Conservation (phyloP, 2,888 invertebrate species). For the Archaeoteleia sp. region DNA sequence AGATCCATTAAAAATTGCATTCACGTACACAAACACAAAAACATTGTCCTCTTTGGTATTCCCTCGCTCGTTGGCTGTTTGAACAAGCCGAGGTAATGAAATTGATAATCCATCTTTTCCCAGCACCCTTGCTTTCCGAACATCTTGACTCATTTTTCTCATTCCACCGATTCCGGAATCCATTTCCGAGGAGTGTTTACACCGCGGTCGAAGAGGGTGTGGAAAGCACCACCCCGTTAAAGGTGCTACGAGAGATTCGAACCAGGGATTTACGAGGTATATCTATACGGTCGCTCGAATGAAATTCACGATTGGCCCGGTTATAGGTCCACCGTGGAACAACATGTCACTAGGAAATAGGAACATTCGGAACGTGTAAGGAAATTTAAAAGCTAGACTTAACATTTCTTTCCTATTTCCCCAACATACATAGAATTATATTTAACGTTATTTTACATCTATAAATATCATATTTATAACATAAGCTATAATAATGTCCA, state of each 20-base stretch:
- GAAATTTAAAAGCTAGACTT: too few species aligned
- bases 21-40: neutral
- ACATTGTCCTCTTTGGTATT: constrained; percentile 3
- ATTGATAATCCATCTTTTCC: constrained; percentile 47
- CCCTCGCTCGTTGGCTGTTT: constrained; percentile 27
- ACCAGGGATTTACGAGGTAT: constrained; percentile 35
- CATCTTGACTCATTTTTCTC: constrained; percentile 49
- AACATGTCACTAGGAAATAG: neutral
- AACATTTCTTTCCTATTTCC: too few species aligned
- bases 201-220: constrained; percentile 43
- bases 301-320: constrained; percentile 45
- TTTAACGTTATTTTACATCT: too few species aligned
- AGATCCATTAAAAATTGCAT: constrained; percentile 15
- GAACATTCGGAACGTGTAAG: too few species aligned
- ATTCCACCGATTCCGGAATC: constrained; percentile 41
- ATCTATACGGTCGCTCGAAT: constrained; percentile 41
- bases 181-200: constrained; percentile 47
- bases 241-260: constrained; percentile 13
- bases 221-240: constrained; percentile 26
- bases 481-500: too few species aligned
- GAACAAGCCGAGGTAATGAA: constrained; percentile 41
- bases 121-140: constrained; percentile 35
- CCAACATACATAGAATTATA: too few species aligned
- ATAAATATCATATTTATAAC: too few species aligned
- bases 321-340: constrained; percentile 14